Conservation (phyloP, 2,888 invertebrate species). For the Catocala nupta region DNA sequence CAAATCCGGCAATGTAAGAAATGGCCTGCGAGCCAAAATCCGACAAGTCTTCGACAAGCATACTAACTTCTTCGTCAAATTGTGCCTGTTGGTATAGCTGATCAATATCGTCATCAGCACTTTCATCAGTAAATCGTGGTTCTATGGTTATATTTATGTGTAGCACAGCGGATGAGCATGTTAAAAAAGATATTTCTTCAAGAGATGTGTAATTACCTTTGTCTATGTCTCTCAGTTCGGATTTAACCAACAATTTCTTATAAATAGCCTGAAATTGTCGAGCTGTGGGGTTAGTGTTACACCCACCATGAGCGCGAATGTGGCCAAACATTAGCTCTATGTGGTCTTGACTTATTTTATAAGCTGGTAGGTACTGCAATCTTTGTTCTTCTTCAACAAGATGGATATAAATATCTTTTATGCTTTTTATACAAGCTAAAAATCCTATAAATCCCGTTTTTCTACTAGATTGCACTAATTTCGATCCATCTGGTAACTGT, state of each 20-base stretch:
- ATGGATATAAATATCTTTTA: constrained; percentile 8
- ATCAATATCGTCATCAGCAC: constrained; percentile 6
- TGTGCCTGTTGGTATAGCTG: constrained; percentile 12
- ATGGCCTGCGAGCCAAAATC: constrained; percentile 18
- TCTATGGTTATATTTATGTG: too few species aligned
- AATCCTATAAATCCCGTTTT: constrained; percentile 10
- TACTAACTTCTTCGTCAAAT: constrained; percentile 12
- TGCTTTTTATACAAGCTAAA: constrained; percentile 13
- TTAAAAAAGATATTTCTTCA: too few species aligned
- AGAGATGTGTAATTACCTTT: too few species aligned
- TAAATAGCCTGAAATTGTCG: too few species aligned
- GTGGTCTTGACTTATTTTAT: too few species aligned
- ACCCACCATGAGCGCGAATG: too few species aligned
- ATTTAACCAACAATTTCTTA: too few species aligned
- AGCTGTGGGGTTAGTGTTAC: too few species aligned
- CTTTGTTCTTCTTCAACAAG: background rate
- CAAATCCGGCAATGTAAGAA: constrained; percentile 34
- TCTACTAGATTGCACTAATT: background rate
- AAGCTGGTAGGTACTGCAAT: too few species aligned
- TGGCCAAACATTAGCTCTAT: too few species aligned
- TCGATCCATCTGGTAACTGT: background rate
- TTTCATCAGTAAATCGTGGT: background rate
- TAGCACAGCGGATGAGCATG: too few species aligned
- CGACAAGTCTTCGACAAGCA: constrained; percentile 7
- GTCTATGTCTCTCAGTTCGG: too few species aligned